phyloP scores from a whole-genome alignment of 2,888 invertebrate genomes.

The Ernsta delagoae region DNA sequence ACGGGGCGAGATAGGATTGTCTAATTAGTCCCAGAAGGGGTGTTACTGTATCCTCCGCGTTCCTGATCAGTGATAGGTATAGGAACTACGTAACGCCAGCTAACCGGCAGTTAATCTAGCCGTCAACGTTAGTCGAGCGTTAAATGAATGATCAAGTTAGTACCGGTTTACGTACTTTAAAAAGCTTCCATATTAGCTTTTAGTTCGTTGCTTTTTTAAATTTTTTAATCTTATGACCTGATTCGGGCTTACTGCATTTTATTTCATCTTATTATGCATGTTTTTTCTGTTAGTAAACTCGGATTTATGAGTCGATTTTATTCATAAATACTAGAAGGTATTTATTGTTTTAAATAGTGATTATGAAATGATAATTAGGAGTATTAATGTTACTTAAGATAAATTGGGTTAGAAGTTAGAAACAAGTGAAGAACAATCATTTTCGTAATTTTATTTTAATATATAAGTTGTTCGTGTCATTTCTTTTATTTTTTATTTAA shows the following conservation, averaged over 20 bases:
- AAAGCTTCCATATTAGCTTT: conserved; percentile 1
- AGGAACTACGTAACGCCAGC: not conserved
- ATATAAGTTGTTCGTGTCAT: no score
- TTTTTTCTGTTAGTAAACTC: not conserved
- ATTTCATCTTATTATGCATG: not conserved
- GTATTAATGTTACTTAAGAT: no score
- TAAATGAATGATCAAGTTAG: conserved; percentile 5
- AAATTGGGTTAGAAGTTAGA: no score
- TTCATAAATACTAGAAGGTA: no score
- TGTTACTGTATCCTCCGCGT: not conserved
- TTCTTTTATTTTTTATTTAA: no score
- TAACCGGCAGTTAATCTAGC: not conserved
- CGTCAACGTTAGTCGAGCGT: not conserved
- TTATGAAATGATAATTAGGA: no score
- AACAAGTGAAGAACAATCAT: no score
- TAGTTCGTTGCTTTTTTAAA: not conserved
- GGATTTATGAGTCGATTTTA: no score
- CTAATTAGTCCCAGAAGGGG: no score
- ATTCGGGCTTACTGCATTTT: not conserved
- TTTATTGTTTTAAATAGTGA: no score
- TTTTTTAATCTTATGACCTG: conserved; percentile 2
- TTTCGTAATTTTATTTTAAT: no score
- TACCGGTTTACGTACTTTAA: not conserved
- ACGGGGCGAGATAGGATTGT: no score
- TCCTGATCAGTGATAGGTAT: not conserved